Evolutionary conservation across 1,140 invertebrate species (phyloP).

Genomic region (Nephila pilipes): DNA sequence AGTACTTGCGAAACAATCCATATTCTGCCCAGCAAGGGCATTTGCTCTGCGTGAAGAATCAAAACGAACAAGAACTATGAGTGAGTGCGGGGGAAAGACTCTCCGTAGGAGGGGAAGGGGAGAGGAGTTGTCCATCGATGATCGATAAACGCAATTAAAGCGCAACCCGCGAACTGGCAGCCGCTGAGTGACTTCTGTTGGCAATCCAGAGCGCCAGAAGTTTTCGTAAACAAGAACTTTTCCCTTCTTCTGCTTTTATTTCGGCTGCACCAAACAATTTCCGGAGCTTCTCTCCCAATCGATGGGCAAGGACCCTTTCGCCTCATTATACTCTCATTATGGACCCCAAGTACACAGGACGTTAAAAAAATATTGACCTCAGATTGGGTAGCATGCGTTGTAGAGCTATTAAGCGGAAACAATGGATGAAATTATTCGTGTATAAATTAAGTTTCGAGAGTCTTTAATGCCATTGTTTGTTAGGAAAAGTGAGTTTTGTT

Average conservation of each 20-base stretch:
- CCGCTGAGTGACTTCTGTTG: conserved; percentile 62
- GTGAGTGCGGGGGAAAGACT: background rate
- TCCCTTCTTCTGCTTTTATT: conserved; percentile 49
- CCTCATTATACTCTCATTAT: conserved; percentile 52
- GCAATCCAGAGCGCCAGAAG: conserved; percentile 59
- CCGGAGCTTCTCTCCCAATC: conserved; percentile 29
- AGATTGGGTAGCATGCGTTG: background rate
- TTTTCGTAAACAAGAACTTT: conserved; percentile 66
- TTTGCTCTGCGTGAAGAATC: background rate
- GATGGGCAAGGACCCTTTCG: background rate
- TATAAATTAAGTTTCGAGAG: background rate
- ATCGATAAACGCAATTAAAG: conserved; percentile 72
- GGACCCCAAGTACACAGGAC: background rate
- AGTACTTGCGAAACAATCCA: too few species aligned
- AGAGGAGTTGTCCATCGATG: conserved; percentile 1
- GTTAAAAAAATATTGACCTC: background rate
- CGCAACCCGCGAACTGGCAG: conserved; percentile 58
- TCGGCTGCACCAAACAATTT: conserved; percentile 51
- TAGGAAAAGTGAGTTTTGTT: background rate
- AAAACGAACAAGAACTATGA: background rate
- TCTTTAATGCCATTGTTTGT: background rate
- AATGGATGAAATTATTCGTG: background rate
- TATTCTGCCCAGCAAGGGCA: background rate
- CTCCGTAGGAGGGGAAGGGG: background rate
- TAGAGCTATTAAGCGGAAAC: background rate